phyloP scores from a whole-genome alignment of 2,113 vertebrate genomes.

The Malurus melanocephalus region DNA sequence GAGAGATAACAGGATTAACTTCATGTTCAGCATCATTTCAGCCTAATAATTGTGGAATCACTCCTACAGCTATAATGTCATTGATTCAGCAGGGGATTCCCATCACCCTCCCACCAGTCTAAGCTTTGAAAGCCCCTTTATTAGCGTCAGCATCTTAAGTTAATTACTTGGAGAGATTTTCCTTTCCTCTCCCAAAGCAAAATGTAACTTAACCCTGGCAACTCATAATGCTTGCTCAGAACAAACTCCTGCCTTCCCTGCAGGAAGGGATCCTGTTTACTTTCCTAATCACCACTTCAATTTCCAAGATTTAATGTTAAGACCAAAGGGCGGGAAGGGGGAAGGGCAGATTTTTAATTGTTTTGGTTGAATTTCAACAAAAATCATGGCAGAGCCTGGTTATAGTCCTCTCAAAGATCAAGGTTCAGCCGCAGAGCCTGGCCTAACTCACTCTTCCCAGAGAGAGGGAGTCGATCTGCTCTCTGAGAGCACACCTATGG shows the following conservation, averaged over 20 bases:
- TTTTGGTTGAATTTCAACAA: background rate
- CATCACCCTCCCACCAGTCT: background rate
- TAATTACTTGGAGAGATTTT: conserved; percentile 38
- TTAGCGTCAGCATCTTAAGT: conserved; percentile 19
- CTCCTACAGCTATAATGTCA: background rate
- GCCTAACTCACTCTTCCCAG: background rate
- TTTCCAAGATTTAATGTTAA: background rate
- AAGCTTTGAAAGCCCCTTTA: background rate
- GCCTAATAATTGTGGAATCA: conserved; percentile 16
- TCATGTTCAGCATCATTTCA: conserved; percentile 31
- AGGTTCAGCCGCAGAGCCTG: background rate
- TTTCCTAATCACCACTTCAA: background rate
- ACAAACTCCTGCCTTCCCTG: background rate
- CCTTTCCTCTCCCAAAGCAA: conserved; percentile 32
- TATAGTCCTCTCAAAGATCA: background rate
- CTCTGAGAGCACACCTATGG: background rate
- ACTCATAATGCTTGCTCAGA: rapidly evolving
- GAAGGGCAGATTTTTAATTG: background rate
- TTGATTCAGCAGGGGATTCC: conserved; percentile 3
- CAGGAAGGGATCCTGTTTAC: background rate
- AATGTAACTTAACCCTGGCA: conserved; percentile 2
- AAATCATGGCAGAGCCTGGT: background rate
- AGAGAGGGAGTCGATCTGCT: background rate
- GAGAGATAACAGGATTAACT: conserved; percentile 54
- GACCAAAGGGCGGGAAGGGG: background rate